These are phyloP conservation scores for mouse (Mus musculus) DNA, from an alignment of 2,113 vertebrate genomes.

Conservation along the genomic window GRCm39 chr14:104223501-104224000, in stretches of 20 bases:
- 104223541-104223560: background rate
- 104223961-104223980: background rate
- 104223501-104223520: too few relatives aligned
- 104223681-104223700: background rate
- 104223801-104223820: background rate
- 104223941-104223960: background rate
- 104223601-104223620: background rate
- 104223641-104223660: background rate
- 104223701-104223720: background rate
- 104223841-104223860: constrained; percentile 42
- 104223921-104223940: background rate
- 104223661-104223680: background rate
- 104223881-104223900: constrained; percentile 26
- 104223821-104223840: constrained; percentile 31
- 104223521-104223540: too few relatives aligned
- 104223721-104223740: background rate
- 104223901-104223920: background rate
- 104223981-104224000: constrained; percentile 42
- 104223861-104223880: constrained; percentile 1
- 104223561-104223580: background rate
- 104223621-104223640: background rate
- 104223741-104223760: constrained; percentile 30
- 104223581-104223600: background rate
- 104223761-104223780: constrained; percentile 26
- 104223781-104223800: background rate